Base-by-base conservation (phyloP, 2,888 invertebrate genomes). In the Tetropium fuscum region DNA sequence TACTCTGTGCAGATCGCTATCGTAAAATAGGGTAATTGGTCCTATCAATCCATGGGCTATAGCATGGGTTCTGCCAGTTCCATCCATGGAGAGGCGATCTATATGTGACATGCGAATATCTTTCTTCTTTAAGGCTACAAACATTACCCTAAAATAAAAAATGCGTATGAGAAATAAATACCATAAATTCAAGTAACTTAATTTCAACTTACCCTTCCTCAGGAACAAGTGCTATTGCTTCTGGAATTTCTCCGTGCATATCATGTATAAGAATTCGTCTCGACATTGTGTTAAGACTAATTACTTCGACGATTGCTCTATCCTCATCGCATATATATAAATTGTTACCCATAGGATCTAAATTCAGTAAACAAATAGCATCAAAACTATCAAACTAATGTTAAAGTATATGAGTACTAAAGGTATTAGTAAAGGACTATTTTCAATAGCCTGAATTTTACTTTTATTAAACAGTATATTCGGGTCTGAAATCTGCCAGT, bases 271-370 rank as follows among this genome's bases (percentile, higher is more conserved):
- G 75, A 8, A 88, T 74, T 0, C 87, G 88, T 11, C 87, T 84
- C 4, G 87, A 80, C 15, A 80, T 81, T 0, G 86, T 90, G 43
- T 81, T 81, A 40, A 92, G 70, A 0, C 88, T 91, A 7, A 89
- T 75, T 1, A 80, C 87, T 75, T 93, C 92, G 0, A 94, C 81
- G 0, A 85, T 85, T 49, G 84, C 84, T 7, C 85, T 84, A 0
- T 85, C 85, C 0, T 84, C 82, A 77, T 94, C 92, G 55, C 89
- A 82, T 82, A 91, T 87, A 78, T 93, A 95, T 0, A 95, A 79
- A 65, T 88, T 89, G 60, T 92, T 88, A 0, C 90, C 87, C 5
- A 87, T 82, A 67, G 87, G 84, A 82, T 94, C 94, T 90, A 45
- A 6, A 71, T 65, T 16, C 72, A 3, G 34, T 34, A 53, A 20